Conservation (phyloP, 2,113 vertebrate genomes). For the Junco hyemalis region DNA sequence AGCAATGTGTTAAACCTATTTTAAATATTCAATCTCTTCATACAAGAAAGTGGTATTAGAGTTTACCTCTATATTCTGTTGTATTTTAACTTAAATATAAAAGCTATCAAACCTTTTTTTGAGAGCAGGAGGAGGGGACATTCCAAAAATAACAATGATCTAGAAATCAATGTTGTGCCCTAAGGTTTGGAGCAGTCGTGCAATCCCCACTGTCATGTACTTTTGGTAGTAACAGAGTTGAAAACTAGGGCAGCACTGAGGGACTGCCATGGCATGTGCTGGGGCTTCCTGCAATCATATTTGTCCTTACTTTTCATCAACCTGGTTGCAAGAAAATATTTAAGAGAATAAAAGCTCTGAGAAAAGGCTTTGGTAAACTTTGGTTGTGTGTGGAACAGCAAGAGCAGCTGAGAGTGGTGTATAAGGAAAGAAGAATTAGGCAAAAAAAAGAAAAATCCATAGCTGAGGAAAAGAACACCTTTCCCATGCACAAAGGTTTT, state of each 20-base stretch:
- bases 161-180: conserved; percentile 34
- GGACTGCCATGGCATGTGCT: background rate
- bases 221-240: background rate
- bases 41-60: background rate
- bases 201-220: background rate
- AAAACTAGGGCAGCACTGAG: background rate
- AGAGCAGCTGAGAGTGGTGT: background rate
- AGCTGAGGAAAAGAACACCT: background rate
- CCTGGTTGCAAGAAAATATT: background rate
- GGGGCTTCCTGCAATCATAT: background rate
- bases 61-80: background rate
- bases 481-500: background rate
- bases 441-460: background rate
- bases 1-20: background rate
- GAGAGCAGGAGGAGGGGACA: background rate
- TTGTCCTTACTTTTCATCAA: background rate
- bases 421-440: background rate
- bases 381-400: fast-evolving
- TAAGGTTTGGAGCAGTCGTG: background rate
- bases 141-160: background rate
- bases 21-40: background rate
- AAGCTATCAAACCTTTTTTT: background rate
- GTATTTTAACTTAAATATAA: background rate
- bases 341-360: background rate
- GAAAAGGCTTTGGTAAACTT: background rate